phyloP scores from a whole-genome alignment of 1,140 invertebrate genomes.

The Phymorhynchus buccinoides region DNA sequence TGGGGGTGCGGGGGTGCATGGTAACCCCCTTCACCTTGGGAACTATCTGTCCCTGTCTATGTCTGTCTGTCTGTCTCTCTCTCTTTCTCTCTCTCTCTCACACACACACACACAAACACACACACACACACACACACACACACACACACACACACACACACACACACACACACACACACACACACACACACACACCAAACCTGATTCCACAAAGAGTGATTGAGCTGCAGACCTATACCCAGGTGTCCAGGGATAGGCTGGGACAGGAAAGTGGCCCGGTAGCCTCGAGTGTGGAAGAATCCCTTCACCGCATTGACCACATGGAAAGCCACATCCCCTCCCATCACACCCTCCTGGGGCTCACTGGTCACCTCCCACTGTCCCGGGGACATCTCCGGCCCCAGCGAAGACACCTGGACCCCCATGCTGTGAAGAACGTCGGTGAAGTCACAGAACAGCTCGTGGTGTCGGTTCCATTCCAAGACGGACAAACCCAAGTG shows the following conservation, averaged over 20 bases:
- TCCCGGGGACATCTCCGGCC: constrained; percentile 30
- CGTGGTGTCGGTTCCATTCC: not conserved
- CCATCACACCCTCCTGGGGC: constrained; percentile 36
- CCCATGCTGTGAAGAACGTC: constrained; percentile 28
- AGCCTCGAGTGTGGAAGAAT: constrained; percentile 6
- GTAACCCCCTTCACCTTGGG: too few species aligned
- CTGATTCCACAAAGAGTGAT: constrained; percentile 50
- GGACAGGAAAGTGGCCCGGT: constrained; percentile 52
- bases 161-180: too few species aligned
- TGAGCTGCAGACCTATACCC: constrained; percentile 47
- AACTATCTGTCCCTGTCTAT: too few species aligned
- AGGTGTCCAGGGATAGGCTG: constrained; percentile 9
- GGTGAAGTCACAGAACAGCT: constrained; percentile 19
- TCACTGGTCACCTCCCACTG: constrained; percentile 43
- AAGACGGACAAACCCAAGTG: not conserved
- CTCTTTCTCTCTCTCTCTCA: too few species aligned
- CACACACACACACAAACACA: too few species aligned
- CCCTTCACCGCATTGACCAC: constrained; percentile 32
- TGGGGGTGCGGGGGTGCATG: too few species aligned
- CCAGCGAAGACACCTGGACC: constrained; percentile 27
- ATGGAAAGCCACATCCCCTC: constrained; percentile 35
- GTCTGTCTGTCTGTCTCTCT: too few species aligned
- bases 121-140: too few species aligned
- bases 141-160: too few species aligned
- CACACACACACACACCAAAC: too few species aligned